Conservation (phyloP, 92 coral and sea anemone species). For the Galaxea fascicularis region DNA sequence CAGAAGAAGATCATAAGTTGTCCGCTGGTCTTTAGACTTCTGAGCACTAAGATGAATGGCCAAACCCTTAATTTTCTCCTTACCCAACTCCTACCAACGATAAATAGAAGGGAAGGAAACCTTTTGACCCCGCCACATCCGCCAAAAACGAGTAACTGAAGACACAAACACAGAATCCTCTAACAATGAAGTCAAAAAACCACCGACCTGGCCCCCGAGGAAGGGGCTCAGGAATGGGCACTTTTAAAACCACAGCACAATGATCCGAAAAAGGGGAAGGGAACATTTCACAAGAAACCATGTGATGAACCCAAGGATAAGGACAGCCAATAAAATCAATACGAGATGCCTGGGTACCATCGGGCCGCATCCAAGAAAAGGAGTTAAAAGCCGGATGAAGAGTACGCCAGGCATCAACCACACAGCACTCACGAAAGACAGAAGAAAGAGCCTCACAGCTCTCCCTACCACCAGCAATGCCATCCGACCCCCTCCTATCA, state of each 20-base stretch:
- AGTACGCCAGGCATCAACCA: background rate
- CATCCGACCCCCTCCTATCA: too few relatives aligned
- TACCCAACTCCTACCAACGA: constrained; percentile 28
- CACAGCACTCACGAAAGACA: too few relatives aligned
- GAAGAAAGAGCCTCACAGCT: too few relatives aligned
- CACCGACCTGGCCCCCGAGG: constrained; percentile 6
- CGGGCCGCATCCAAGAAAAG: constrained; percentile 7
- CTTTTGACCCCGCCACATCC: background rate
- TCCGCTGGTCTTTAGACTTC: background rate
- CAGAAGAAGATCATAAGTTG: background rate
- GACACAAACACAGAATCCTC: background rate
- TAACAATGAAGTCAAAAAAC: background rate
- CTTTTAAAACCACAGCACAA: too few relatives aligned
- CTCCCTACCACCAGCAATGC: too few relatives aligned
- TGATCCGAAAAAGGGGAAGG: too few relatives aligned
- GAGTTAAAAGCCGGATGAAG: background rate
- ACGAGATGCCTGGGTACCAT: background rate
- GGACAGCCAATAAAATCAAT: constrained; percentile 43
- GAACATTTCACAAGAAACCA: too few relatives aligned
- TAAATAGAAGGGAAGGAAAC: background rate
- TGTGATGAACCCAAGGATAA: background rate
- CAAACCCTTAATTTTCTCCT: background rate
- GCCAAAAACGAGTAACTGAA: background rate
- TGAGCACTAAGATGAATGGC: background rate
- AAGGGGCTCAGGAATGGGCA: background rate